These are phyloP conservation scores for Loxodonta africana DNA, from an alignment of 2,113 vertebrate species.

Conservation along the genomic window DNA sequence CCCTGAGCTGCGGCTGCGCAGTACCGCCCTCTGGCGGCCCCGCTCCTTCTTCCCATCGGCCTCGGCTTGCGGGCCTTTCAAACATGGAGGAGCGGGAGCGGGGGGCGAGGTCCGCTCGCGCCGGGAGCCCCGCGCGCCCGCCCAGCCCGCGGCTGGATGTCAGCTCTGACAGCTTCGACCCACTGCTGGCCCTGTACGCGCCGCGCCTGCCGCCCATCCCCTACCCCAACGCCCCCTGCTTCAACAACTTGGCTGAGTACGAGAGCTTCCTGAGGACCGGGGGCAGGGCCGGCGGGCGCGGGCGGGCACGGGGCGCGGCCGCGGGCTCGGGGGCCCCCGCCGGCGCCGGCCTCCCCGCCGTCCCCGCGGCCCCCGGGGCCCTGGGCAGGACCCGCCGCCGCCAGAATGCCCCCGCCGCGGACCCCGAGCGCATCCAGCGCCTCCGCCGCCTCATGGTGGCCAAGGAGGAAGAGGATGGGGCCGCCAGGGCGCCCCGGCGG, in stretches of 20 bases:
- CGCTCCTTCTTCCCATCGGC: constrained; percentile 84
- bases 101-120: constrained; percentile 65
- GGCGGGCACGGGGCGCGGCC: constrained; percentile 71
- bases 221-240: constrained; percentile 92
- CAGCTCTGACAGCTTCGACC: constrained; percentile 94
- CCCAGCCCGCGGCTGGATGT: constrained; percentile 90
- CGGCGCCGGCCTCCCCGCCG: neutral
- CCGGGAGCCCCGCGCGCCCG: constrained; percentile 69
- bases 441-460: constrained; percentile 94
- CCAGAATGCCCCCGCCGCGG: constrained; percentile 90
- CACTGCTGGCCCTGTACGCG: constrained; percentile 93
- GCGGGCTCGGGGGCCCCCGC: constrained; percentile 80
- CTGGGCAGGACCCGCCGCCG: constrained; percentile 93
- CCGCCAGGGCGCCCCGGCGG: constrained; percentile 78
- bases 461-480: constrained; percentile 83
- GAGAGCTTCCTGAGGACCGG: constrained; percentile 93
- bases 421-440: constrained; percentile 89
- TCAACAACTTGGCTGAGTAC: constrained; percentile 96
- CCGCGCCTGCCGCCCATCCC: constrained; percentile 90
- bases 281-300: constrained; percentile 86
- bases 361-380: constrained; percentile 85
- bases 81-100: constrained; percentile 91
- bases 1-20: constrained; percentile 69
- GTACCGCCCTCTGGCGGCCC: constrained; percentile 79
- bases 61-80: constrained; percentile 87